phyloP scores from a whole-genome alignment of 2,113 vertebrate genomes.

The Crotalus horridus region DNA sequence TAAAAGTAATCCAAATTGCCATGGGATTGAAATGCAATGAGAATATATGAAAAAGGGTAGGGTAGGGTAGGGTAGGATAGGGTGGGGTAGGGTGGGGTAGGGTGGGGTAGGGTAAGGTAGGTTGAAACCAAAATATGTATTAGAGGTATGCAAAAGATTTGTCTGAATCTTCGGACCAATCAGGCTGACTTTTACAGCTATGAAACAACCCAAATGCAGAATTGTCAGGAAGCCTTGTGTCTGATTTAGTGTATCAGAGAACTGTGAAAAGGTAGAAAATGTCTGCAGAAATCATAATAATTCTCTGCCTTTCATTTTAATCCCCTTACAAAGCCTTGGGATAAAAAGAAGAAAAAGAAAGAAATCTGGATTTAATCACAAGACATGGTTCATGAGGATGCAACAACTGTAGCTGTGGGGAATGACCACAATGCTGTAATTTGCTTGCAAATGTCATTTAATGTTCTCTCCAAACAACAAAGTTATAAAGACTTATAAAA shows the following conservation, averaged over 20 bases:
- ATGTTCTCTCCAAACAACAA: neutral
- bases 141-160: neutral
- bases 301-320: neutral
- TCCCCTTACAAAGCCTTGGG: neutral
- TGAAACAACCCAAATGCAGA: neutral
- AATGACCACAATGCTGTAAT: neutral
- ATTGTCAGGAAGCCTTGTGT: neutral
- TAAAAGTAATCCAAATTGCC: neutral
- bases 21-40: neutral
- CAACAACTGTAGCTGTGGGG: neutral
- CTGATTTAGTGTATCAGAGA: neutral
- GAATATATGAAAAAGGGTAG: neutral
- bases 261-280: neutral
- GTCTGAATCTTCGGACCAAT: neutral
- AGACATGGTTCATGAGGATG: neutral
- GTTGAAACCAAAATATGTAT: neutral
- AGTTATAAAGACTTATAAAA: neutral
- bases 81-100: too few species aligned
- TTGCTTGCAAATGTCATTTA: neutral
- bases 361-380: neutral
- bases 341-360: neutral
- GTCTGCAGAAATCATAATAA: neutral
- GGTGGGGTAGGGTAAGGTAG: too few species aligned
- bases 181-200: neutral
- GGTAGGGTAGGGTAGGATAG: neutral